Percentiles rank a stretch among this genome's conserved stretches.
Evolutionary conservation across 2,888 invertebrate species (phyloP).

Genomic region (Cheilosia vulpina): DNA sequence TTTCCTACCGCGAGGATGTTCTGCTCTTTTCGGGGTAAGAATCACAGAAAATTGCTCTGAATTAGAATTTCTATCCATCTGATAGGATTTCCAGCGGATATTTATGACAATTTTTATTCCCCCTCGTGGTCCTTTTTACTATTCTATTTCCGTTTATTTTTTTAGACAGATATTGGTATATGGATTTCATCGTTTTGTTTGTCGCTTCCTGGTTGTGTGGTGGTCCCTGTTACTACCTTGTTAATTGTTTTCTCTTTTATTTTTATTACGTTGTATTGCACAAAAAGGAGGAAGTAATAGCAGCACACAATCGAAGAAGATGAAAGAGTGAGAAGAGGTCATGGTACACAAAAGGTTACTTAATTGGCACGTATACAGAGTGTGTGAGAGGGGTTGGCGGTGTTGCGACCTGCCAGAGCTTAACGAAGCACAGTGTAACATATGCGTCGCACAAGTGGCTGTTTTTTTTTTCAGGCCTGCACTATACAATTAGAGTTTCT

Average conservation of each 20-base stretch:
- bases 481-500: not conserved
- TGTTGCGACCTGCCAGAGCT: slow-evolving; percentile 30
- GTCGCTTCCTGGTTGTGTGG: slow-evolving; percentile 3
- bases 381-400: slow-evolving; percentile 7
- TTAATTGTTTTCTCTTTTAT: slow-evolving; percentile 60
- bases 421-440: slow-evolving; percentile 62
- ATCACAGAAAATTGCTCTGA: slow-evolving; percentile 53
- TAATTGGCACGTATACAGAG: slow-evolving; percentile 58
- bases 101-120: slow-evolving; percentile 65
- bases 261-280: slow-evolving; percentile 16
- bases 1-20: slow-evolving; percentile 2
- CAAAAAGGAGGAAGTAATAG: slow-evolving; percentile 37
- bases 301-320: slow-evolving; percentile 49
- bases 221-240: slow-evolving; percentile 39
- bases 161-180: slow-evolving; percentile 30
- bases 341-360: slow-evolving; percentile 71
- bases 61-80: slow-evolving; percentile 60
- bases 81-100: slow-evolving; percentile 40
- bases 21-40: slow-evolving; percentile 47
- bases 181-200: slow-evolving; percentile 39
- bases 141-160: slow-evolving; percentile 51
- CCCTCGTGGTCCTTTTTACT: slow-evolving; percentile 31
- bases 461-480: slow-evolving; percentile 15
- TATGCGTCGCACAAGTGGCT: slow-evolving; percentile 66
- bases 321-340: slow-evolving; percentile 41